Evolutionary conservation across 2,797 vertebrate species (phyloP).

Genomic region (Streptopelia turtur): DNA sequence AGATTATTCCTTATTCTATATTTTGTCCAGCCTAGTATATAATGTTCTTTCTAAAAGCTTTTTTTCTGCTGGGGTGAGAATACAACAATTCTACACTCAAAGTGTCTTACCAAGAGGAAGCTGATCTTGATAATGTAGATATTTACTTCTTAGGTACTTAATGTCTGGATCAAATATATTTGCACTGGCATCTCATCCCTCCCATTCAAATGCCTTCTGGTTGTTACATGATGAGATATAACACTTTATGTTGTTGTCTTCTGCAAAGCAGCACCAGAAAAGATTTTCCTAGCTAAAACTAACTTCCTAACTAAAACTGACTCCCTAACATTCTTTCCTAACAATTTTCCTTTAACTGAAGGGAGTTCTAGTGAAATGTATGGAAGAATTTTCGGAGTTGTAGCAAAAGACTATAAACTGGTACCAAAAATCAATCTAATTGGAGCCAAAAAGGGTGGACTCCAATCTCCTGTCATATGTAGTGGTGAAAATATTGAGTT

Average conservation of each 20-base stretch:
- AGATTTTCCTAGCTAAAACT: background rate
- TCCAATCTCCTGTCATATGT: background rate
- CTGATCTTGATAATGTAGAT: background rate
- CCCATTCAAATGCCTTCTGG: background rate
- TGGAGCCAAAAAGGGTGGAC: background rate
- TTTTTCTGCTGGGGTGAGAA: background rate
- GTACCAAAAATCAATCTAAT: background rate
- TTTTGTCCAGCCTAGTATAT: background rate
- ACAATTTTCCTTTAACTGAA: background rate
- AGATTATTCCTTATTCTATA: background rate
- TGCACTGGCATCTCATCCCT: background rate
- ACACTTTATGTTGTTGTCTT: background rate
- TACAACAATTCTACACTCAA: rapidly evolving
- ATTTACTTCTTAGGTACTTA: background rate
- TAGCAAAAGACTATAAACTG: background rate
- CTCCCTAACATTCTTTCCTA: background rate
- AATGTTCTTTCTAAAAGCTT: background rate
- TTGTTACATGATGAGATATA: background rate
- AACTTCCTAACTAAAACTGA: background rate
- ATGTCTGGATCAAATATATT: background rate
- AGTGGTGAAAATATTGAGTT: background rate
- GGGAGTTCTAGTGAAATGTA: background rate
- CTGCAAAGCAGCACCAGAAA: background rate
- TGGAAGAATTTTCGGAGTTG: background rate
- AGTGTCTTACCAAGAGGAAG: background rate